Evolutionary conservation across 2,113 vertebrate genomes (phyloP).

Genomic region (Paramormyrops kingsleyae): DNA sequence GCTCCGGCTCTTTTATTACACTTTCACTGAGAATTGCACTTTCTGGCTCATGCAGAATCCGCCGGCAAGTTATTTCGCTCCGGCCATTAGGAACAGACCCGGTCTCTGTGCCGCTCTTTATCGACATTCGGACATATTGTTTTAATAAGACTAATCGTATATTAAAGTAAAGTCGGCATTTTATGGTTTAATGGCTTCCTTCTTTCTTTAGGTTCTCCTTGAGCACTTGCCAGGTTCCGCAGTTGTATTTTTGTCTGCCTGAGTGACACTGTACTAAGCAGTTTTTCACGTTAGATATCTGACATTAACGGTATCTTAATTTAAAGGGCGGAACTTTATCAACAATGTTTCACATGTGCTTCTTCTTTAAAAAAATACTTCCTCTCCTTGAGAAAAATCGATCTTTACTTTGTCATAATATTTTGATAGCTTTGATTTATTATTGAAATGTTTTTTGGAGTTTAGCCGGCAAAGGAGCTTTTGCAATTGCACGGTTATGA

Average conservation of each 20-base stretch:
- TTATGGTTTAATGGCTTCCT: slow-evolving; percentile 39
- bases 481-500: neutral
- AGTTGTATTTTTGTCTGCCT: slow-evolving; percentile 20
- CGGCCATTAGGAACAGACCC: neutral
- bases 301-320: slow-evolving; percentile 24
- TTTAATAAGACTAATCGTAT: slow-evolving; percentile 37
- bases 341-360: slow-evolving; percentile 4
- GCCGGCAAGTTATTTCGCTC: neutral
- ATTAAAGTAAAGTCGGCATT: slow-evolving; percentile 35
- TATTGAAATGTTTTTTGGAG: neutral
- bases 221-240: slow-evolving; percentile 21
- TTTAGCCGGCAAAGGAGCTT: neutral
- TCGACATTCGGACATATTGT: slow-evolving; percentile 27
- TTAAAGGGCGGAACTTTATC: slow-evolving; percentile 17
- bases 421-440: neutral
- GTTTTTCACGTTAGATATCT: slow-evolving; percentile 19
- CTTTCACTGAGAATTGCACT: neutral
- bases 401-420: slow-evolving; percentile 8
- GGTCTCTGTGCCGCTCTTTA: neutral
- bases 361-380: neutral
- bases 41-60: slow-evolving; percentile 1
- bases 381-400: neutral
- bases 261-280: slow-evolving; percentile 14
- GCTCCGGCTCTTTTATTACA: neutral
- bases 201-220: slow-evolving; percentile 26